phyloP scores from a whole-genome alignment of 2,797 vertebrate species.

The Danio jaintianensis region DNA sequence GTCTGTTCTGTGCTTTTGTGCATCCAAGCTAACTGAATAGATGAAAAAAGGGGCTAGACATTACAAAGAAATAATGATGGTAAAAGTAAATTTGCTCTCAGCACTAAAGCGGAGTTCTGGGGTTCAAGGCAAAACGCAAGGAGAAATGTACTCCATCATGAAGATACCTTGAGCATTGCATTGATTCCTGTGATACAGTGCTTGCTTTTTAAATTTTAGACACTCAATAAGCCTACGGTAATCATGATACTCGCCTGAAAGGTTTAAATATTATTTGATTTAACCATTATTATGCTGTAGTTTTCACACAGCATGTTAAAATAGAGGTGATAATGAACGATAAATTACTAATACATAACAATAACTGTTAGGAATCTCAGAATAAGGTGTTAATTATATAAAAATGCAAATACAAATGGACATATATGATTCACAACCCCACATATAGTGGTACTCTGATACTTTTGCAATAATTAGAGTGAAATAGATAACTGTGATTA shows the following conservation, averaged over 20 bases:
- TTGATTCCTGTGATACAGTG: constrained; percentile 18
- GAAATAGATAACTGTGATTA: neutral
- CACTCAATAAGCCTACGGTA: constrained; percentile 20
- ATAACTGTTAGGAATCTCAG: neutral
- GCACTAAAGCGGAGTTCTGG: constrained; percentile 53
- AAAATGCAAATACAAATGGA: no score
- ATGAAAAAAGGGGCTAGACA: constrained; percentile 27
- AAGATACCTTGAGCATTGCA: constrained; percentile 34
- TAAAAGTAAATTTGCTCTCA: constrained; percentile 71
- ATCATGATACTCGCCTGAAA: constrained; percentile 6
- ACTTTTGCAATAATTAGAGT: neutral
- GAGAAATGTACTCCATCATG: constrained; percentile 38
- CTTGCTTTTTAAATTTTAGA: constrained; percentile 38
- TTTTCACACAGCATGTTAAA: neutral
- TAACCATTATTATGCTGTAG: neutral
- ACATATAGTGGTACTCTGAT: neutral
- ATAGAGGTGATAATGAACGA: neutral
- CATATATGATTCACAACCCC: neutral
- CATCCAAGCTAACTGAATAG: neutral
- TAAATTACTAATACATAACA: neutral
- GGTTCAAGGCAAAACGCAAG: constrained; percentile 61
- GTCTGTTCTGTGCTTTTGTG: constrained; percentile 46
- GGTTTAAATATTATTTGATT: constrained; percentile 20
- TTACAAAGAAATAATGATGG: constrained; percentile 55
- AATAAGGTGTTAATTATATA: neutral